A percentile compares a stretch with the other conserved stretches of the same genome.
Conservation (phyloP, 2,797 vertebrate genomes). For the Bovichtus variegatus region DNA sequence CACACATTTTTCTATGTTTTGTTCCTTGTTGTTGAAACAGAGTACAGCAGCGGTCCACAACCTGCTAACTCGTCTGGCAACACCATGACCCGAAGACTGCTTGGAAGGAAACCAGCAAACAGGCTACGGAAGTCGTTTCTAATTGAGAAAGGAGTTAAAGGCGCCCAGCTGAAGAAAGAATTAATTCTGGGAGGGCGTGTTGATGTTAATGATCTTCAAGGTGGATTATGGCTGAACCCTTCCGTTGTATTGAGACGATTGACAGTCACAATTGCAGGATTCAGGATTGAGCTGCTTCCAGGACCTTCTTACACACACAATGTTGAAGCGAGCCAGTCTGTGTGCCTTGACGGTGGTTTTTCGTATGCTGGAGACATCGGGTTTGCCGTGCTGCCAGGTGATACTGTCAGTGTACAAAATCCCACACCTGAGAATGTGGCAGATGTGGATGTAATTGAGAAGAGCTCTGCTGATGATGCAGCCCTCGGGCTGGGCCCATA, state of each 20-base stretch:
- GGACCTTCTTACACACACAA: conserved; percentile 81
- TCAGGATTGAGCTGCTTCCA: conserved; percentile 86
- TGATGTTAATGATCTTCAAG: conserved; percentile 72
- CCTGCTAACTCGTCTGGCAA: conserved; percentile 72
- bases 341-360: conserved; percentile 64
- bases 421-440: conserved; percentile 52
- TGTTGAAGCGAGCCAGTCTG: conserved; percentile 51
- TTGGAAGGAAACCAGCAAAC: conserved; percentile 77
- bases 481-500: conserved; percentile 81
- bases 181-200: conserved; percentile 76
- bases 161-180: conserved; percentile 75
- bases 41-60: conserved; percentile 85
- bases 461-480: conserved; percentile 57
- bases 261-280: conserved; percentile 88
- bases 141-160: conserved; percentile 74
- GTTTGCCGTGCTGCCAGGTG: conserved; percentile 61
- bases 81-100: conserved; percentile 82
- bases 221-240: conserved; percentile 80
- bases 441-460: conserved; percentile 53
- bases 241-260: conserved; percentile 82
- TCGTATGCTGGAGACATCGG: conserved; percentile 60
- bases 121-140: conserved; percentile 81
- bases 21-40: conserved; percentile 69
- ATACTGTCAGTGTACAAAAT: conserved; percentile 52
- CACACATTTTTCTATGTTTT: conserved; percentile 18